Evolutionary conservation across 1,140 invertebrate genomes (phyloP), one percentile per base, ranked within the genome.

Genomic region (Euura saliciscinereae): DNA sequence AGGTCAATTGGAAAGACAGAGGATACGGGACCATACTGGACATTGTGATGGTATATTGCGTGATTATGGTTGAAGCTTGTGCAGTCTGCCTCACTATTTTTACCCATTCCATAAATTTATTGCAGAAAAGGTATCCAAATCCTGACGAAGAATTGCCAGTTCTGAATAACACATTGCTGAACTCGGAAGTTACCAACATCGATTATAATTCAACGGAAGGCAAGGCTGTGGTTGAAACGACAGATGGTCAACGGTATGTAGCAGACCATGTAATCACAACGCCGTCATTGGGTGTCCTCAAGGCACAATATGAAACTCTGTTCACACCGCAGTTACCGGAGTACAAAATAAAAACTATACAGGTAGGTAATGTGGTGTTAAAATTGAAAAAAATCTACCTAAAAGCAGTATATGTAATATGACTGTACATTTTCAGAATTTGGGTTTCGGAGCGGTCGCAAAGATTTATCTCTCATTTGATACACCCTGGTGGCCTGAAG

Each of bases 401-500:
- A 28, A 28, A 28, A 28, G 28, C 28, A 28, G 28, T 28, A 1
- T 28, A 28, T 28, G 28, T 28, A 28, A 28, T 28, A 28, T 28
- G 28, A 28, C 28, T 28, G 28, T 28, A n/a, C 3, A 28, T 81
- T 66, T 69, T 87, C 13, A 59, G 80, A 89, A 88, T n/a, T 82
- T 95, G 1, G 90, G 90, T 10, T 89, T 94, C 75, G 94, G 93
- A 51, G 91, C 91, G 2, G 89, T 95, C 1, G 90, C 94, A 78
- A 96, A 96, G 85, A 91, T 97, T 69, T 95, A 93, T 77, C 78
- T 95, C 28, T 89, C 92, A 80, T 95, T 93, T 76, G 79, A 89
- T 2, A 80, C 87, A 65, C 86, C 86, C 43, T 94, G 93, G 89
- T 92, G 93, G 90, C 88, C 90, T 2, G 78, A 88, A 59, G 82